phyloP scores from a whole-genome alignment of 2,113 vertebrate genomes.

The Irena cyanogastra region DNA sequence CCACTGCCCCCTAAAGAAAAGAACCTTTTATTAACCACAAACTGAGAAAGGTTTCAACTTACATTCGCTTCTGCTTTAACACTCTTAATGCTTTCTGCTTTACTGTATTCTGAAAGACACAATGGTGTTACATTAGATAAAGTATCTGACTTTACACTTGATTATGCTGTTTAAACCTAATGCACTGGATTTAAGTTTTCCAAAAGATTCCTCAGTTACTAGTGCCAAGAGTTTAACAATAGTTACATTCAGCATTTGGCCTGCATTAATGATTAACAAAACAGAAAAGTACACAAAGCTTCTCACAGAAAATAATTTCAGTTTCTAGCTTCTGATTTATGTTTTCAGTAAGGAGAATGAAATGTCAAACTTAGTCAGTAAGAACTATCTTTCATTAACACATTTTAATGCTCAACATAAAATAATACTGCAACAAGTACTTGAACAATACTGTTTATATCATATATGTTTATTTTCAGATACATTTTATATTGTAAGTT shows the following conservation, averaged over 20 bases:
- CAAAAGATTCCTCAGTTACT: neutral
- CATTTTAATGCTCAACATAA: neutral
- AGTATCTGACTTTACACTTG: neutral
- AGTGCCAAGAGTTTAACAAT: neutral
- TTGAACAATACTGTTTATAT: neutral
- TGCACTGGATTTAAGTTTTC: neutral
- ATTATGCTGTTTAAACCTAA: neutral
- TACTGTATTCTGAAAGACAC: slow-evolving; percentile 89
- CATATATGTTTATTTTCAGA: neutral
- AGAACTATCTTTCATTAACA: neutral
- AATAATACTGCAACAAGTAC: neutral
- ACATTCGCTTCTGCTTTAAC: slow-evolving; percentile 97
- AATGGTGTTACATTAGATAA: neutral
- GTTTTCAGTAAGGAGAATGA: neutral
- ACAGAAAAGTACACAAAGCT: neutral
- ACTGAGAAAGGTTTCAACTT: slow-evolving; percentile 68
- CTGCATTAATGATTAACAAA: neutral
- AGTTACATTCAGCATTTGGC: neutral
- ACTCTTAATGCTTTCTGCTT: slow-evolving; percentile 97
- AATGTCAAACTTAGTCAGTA: neutral
- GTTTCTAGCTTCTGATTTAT: neutral
- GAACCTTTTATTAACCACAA: neutral
- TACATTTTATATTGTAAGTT: neutral
- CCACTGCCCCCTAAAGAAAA: neutral
- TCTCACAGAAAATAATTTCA: neutral